phyloP scores from a whole-genome alignment of 2,797 vertebrate species.

The Pantherophis alleghaniensis region DNA sequence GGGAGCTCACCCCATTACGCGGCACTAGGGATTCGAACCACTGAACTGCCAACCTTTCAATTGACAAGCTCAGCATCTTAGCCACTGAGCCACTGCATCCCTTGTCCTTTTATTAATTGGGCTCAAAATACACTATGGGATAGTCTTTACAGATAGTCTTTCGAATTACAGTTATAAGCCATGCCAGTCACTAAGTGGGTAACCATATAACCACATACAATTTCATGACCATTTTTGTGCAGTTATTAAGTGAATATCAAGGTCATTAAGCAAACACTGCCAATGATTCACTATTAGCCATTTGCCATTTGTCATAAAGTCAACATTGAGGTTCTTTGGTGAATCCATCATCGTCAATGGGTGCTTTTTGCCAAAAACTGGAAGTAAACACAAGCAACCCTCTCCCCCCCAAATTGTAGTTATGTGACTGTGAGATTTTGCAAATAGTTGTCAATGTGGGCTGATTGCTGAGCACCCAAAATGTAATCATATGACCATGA shows the following conservation, averaged over 20 bases:
- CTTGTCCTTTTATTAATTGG: background rate
- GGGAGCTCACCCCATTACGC: too few relatives aligned
- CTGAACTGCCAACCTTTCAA: too few relatives aligned
- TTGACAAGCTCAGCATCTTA: too few relatives aligned
- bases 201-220: background rate
- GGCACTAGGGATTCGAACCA: too few relatives aligned
- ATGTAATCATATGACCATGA: background rate
- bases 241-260: background rate
- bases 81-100: too few relatives aligned
- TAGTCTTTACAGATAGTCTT: background rate
- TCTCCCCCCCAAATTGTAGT: background rate
- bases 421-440: background rate
- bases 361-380: background rate
- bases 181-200: background rate
- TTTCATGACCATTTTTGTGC: background rate
- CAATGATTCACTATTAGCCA: background rate
- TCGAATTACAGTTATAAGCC: background rate
- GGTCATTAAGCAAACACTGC: background rate
- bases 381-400: background rate
- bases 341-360: background rate
- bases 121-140: background rate
- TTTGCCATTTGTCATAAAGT: background rate
- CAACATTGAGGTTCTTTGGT: background rate
- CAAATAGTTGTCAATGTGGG: background rate
- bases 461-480: background rate